These are phyloP conservation scores for Malurus cyaneus DNA, from an alignment of 2,113 vertebrate species.

Conservation along the genomic window DNA sequence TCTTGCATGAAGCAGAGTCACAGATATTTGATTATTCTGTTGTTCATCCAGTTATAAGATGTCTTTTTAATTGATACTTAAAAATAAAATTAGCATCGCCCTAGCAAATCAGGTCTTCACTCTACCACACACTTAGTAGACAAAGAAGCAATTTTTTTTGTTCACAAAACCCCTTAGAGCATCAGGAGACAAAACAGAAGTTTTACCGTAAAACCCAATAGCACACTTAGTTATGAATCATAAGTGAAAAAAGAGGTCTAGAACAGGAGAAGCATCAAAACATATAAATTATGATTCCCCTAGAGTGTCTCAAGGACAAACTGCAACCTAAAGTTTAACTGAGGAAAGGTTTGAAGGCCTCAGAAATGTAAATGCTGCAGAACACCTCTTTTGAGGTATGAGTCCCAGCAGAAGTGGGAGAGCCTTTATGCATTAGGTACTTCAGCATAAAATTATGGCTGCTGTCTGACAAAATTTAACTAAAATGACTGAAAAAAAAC, in stretches of 20 bases:
- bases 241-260: background rate
- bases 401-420: background rate
- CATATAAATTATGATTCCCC: background rate
- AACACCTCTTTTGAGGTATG: background rate
- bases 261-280: background rate
- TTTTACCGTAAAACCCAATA: background rate
- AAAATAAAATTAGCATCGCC: background rate
- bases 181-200: background rate
- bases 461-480: background rate
- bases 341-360: background rate
- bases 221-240: background rate
- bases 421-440: background rate
- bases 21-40: background rate
- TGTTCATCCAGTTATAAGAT: background rate
- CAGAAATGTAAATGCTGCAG: constrained; percentile 10
- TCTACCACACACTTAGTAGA: background rate
- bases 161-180: background rate
- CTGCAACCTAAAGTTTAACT: background rate
- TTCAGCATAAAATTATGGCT: background rate
- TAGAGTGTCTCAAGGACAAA: background rate
- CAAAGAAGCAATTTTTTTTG: background rate
- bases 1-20: background rate
- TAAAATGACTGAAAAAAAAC: background rate
- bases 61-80: background rate
- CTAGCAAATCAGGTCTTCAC: background rate